These are phyloP conservation scores for Bunonema sp. DNA, from an alignment of 2,888 invertebrate genomes.

Conservation along the genomic window DNA sequence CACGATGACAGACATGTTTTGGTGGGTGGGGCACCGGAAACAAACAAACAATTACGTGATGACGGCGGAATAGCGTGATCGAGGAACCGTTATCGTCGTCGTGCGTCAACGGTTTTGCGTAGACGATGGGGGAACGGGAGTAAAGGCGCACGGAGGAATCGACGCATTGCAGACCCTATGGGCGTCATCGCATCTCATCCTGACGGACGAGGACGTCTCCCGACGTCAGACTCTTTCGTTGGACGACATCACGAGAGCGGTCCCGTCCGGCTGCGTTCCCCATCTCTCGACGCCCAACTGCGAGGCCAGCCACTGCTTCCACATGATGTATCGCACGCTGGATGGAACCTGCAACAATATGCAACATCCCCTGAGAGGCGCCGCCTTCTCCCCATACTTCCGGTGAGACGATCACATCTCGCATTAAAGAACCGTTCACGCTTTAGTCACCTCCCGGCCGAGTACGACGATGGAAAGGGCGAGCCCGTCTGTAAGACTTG, in stretches of 20 bases:
- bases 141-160: too few relatives aligned
- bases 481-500: conserved; percentile 32
- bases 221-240: conserved; percentile 23
- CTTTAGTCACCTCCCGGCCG: conserved; percentile 31
- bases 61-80: too few relatives aligned
- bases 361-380: conserved; percentile 74
- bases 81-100: too few relatives aligned
- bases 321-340: conserved; percentile 55
- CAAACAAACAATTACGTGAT: too few relatives aligned
- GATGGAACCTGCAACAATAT: conserved; percentile 93
- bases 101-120: too few relatives aligned
- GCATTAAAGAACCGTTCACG: background rate
- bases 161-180: too few relatives aligned
- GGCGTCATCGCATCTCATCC: conserved; percentile 10
- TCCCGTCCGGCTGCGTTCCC: conserved; percentile 35
- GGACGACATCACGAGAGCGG: conserved; percentile 36
- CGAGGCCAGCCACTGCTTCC: conserved; percentile 31
- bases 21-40: too few relatives aligned
- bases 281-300: too few relatives aligned
- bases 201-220: conserved; percentile 23
- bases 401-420: conserved; percentile 5
- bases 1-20: too few relatives aligned
- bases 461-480: conserved; percentile 37
- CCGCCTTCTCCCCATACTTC: conserved; percentile 61
- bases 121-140: too few relatives aligned